Conservation (phyloP, 1,140 invertebrate species). For the Sarcophaga peregrina region DNA sequence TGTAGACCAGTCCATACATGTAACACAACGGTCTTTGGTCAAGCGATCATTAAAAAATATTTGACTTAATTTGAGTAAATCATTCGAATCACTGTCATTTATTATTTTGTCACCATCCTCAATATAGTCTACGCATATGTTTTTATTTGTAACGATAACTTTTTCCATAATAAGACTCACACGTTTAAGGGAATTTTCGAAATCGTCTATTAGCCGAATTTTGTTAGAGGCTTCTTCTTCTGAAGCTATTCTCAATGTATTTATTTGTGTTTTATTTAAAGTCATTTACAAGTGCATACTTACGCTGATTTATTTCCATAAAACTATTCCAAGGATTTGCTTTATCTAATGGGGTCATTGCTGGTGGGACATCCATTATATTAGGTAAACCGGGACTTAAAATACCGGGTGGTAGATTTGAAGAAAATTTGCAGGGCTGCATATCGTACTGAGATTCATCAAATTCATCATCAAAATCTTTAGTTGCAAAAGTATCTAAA, state of each 20-base stretch:
- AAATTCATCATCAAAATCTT: conserved; percentile 70
- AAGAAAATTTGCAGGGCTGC: conserved; percentile 83
- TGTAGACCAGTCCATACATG: conserved; percentile 94
- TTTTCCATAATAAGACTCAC: conserved; percentile 91
- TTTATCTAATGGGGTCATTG: conserved; percentile 81
- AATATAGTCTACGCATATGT: conserved; percentile 95
- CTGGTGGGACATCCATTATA: conserved; percentile 93
- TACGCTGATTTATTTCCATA: conserved; percentile 76
- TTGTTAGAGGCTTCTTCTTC: conserved; percentile 94
- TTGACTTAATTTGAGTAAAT: conserved; percentile 87
- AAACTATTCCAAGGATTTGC: conserved; percentile 72
- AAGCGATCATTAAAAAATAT: conserved; percentile 95
- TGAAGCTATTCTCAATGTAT: conserved; percentile 83
- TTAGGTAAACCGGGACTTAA: conserved; percentile 92
- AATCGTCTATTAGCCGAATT: conserved; percentile 92
- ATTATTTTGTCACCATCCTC: conserved; percentile 82
- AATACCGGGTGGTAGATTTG: conserved; percentile 89
- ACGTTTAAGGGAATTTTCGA: conserved; percentile 89
- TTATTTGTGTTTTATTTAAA: conserved; percentile 10
- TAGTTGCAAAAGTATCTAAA: not conserved
- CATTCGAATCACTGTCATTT: conserved; percentile 83
- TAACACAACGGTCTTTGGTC: conserved; percentile 94
- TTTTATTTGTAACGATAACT: conserved; percentile 87
- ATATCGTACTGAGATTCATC: conserved; percentile 95
- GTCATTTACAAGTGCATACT: conserved; percentile 43